These are phyloP conservation scores for Chamaea fasciata DNA, from an alignment of 2,113 vertebrate species.

Conservation along the genomic window DNA sequence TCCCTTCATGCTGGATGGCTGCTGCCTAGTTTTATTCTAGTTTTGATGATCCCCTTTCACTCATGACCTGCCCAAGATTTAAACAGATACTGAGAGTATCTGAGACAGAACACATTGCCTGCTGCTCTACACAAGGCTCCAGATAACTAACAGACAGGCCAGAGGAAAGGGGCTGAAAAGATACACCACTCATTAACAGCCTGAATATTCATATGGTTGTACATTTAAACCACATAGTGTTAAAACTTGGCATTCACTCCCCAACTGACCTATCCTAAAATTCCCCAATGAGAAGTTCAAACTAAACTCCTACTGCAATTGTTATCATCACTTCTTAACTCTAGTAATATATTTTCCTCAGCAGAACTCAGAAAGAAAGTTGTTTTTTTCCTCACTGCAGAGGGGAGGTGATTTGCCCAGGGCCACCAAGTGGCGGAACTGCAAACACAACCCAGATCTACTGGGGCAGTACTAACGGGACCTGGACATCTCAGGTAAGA, in stretches of 20 bases:
- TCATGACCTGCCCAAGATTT: neutral
- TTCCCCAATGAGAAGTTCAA: neutral
- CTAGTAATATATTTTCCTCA: neutral
- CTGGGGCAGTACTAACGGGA: rapidly evolving
- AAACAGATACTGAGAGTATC: constrained; percentile 8
- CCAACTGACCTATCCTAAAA: neutral
- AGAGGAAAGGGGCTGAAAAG: neutral
- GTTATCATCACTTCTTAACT: neutral
- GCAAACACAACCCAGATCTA: neutral
- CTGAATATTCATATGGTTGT: neutral
- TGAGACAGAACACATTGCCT: constrained; percentile 51
- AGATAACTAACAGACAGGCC: neutral
- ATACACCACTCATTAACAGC: neutral
- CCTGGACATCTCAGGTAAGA: neutral
- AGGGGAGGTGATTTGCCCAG: neutral
- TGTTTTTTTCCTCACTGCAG: neutral
- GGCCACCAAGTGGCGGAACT: neutral
- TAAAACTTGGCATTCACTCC: neutral
- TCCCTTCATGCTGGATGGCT: neutral
- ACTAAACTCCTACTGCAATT: neutral
- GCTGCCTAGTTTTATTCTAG: constrained; percentile 14
- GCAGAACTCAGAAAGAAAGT: neutral
- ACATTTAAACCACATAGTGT: neutral
- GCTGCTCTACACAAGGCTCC: neutral
- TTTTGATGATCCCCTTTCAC: constrained; percentile 12